Base-by-base conservation (phyloP, 2,888 invertebrate species). In the Calameuta idolon region DNA sequence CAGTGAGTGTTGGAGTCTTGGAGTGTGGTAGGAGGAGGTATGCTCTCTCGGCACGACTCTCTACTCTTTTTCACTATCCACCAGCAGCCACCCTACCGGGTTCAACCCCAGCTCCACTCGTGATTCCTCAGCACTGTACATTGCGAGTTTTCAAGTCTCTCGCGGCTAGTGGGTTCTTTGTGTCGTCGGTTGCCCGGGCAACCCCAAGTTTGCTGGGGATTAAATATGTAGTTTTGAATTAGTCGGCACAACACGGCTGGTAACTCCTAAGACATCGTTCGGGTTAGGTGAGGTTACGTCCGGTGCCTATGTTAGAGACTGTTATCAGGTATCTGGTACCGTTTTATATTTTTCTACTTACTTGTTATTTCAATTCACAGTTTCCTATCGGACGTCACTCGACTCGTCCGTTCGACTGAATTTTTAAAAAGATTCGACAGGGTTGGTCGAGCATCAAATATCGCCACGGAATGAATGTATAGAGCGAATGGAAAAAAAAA, bases 161-260 rank as follows among this genome's bases (percentile, higher is more conserved):
- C 81, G 81, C 80, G 83, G 81, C 83, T 81, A 83, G 82, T 81
- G 75, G 81, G 82, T 82, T 86, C 87, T 87, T 88, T 88, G 85
- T 87, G 81, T 79, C 79, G 84, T 75, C 76, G 83, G 85, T 86
- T 86, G 83, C 86, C 85, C 77, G 73, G 85, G 85, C 83, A 85
- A 86, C 87, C 84, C 83, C 79, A 80, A 83, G 89, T 90, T 90
- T 90, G 85, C 86, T 81, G 84, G 87, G 86, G 87, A 89, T 90
- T 90, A 90, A 90, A 90, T 90, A 90, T 90, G 90, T 88, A 90
- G 87, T 87, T 90, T 88, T 86, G 88, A 89, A 90, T 90, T 90
- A 90, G 88, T 86, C 84, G 81, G 78, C n/a, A 68, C 78, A 40
- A 78, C 76, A 35, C 74, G 35, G 23, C 74, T 34, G 74, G 34